These are phyloP conservation scores for Gila orcuttii DNA, from an alignment of 2,113 vertebrate genomes.

Conservation along the genomic window DNA sequence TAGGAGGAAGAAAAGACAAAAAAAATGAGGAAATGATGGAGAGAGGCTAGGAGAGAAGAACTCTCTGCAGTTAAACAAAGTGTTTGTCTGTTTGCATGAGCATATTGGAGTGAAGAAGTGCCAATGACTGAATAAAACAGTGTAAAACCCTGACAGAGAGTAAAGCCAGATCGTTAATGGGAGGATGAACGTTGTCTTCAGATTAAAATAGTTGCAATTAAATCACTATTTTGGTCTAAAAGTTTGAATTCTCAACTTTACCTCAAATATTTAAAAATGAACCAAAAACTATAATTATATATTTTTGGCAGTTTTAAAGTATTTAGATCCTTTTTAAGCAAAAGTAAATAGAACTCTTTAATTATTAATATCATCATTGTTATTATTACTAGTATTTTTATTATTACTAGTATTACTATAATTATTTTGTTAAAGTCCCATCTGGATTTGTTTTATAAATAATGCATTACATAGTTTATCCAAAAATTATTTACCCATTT, in stretches of 20 bases:
- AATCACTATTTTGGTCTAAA: neutral
- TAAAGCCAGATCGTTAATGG: neutral
- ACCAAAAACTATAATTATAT: no score
- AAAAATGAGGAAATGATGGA: constrained; percentile 22
- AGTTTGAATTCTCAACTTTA: neutral
- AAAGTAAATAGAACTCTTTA: no score
- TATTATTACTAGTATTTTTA: neutral
- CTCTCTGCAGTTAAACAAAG: neutral
- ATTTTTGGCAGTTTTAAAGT: neutral
- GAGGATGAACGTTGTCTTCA: neutral
- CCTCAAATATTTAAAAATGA: neutral
- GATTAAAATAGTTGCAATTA: neutral
- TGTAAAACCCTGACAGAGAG: neutral
- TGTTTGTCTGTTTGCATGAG: constrained; percentile 7
- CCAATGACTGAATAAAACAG: neutral
- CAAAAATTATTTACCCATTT: neutral
- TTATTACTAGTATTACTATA: neutral
- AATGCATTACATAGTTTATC: neutral
- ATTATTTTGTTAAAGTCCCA: neutral
- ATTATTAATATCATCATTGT: neutral
- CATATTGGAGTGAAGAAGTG: neutral
- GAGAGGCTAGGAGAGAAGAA: neutral
- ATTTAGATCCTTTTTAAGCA: neutral
- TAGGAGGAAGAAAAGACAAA: constrained; percentile 31
- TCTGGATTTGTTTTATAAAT: neutral